phyloP scores from a whole-genome alignment of 2,888 invertebrate genomes.

The Apodemia zela region DNA sequence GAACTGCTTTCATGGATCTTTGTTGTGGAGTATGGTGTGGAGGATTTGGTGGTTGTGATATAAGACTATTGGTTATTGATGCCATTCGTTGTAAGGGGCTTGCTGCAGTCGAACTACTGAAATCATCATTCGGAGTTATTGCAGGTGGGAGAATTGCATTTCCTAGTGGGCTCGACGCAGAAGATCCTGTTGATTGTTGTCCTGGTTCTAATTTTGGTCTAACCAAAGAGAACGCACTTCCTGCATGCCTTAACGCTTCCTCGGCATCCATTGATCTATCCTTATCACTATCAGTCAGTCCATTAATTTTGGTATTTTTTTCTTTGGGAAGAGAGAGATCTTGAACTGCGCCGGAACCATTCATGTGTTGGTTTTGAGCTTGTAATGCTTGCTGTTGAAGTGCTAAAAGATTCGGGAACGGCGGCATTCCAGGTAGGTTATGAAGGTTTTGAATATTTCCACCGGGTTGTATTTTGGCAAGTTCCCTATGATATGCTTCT shows the following conservation, averaged over 20 bases:
- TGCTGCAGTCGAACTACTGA: conserved; percentile 89
- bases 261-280: conserved; percentile 82
- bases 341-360: conserved; percentile 86
- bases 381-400: conserved; percentile 85
- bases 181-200: conserved; percentile 86
- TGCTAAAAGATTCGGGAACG: conserved; percentile 84
- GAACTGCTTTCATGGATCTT: conserved; percentile 95
- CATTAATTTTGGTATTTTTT: conserved; percentile 82
- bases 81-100: conserved; percentile 98
- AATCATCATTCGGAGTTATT: conserved; percentile 90
- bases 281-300: conserved; percentile 84
- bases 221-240: conserved; percentile 93
- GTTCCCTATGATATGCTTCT: conserved; percentile 95
- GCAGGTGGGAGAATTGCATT: conserved; percentile 93
- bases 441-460: conserved; percentile 81
- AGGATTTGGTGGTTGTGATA: conserved; percentile 93
- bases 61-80: conserved; percentile 97
- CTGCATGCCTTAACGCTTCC: conserved; percentile 87
- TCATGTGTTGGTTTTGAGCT: conserved; percentile 76
- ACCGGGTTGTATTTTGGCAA: conserved; percentile 91
- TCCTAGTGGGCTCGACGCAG: conserved; percentile 91
- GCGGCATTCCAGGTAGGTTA: conserved; percentile 76
- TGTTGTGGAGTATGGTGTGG: conserved; percentile 91
- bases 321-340: conserved; percentile 93
- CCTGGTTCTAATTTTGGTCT: conserved; percentile 92